A percentile compares a stretch with the other conserved stretches of the same genome.
Conservation (phyloP, 2,888 invertebrate genomes). For the Onthophagus sagittarius region DNA sequence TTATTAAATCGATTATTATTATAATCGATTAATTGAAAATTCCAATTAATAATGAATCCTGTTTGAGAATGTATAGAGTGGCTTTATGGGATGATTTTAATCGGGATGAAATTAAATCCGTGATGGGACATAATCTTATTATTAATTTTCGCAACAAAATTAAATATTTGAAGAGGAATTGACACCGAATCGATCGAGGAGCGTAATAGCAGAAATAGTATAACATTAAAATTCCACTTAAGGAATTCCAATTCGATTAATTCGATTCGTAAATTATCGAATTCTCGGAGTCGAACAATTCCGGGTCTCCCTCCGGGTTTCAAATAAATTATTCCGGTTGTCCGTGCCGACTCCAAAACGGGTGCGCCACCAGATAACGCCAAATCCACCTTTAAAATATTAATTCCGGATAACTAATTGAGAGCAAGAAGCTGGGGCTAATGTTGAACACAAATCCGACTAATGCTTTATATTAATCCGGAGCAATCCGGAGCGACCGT, state of each 20-base stretch:
- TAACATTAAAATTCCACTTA: neutral
- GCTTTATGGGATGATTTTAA: too few relatives aligned
- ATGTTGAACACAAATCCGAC: conserved; percentile 20
- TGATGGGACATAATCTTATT: too few relatives aligned
- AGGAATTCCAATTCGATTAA: neutral
- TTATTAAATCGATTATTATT: too few relatives aligned
- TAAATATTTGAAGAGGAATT: too few relatives aligned
- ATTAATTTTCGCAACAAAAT: too few relatives aligned
- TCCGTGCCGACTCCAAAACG: neutral
- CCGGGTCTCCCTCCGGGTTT: neutral
- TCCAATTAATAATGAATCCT: too few relatives aligned
- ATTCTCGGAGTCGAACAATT: neutral
- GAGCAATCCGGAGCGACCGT: neutral
- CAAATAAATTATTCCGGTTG: neutral
- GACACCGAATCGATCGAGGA: too few relatives aligned
- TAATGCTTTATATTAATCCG: conserved; percentile 23
- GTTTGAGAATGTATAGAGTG: too few relatives aligned
- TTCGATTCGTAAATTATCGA: neutral
- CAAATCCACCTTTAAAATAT: conserved; percentile 21
- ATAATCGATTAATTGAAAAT: too few relatives aligned
- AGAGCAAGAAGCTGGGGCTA: conserved; percentile 18
- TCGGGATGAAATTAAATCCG: too few relatives aligned
- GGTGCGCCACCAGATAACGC: conserved; percentile 2
- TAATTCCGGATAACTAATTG: conserved; percentile 24
- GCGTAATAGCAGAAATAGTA: neutral